A percentile compares a stretch with the other conserved stretches of the same genome.
phyloP scores from a whole-genome alignment of 2,113 vertebrate genomes.

The Proterorhinus semilunaris region DNA sequence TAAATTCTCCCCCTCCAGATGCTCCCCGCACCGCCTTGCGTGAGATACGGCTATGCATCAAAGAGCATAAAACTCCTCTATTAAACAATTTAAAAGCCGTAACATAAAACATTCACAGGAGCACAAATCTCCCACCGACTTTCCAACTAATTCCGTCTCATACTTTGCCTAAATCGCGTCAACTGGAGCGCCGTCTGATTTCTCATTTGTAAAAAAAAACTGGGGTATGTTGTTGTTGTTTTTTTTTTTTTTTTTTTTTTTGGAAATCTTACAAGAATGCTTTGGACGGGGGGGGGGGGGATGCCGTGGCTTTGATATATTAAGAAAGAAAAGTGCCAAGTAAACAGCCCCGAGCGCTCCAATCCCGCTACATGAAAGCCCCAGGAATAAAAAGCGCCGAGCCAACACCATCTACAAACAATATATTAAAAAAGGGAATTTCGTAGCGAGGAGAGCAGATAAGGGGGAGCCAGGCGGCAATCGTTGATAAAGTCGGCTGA shows the following conservation, averaged over 20 bases:
- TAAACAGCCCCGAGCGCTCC: slow-evolving; percentile 45
- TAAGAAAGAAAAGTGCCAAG: slow-evolving; percentile 18
- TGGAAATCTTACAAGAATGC: slow-evolving; percentile 25
- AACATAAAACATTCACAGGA: slow-evolving; percentile 1
- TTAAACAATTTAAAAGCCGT: not conserved
- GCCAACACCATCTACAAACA: slow-evolving; percentile 38
- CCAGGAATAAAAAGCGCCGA: slow-evolving; percentile 21
- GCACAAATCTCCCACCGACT: slow-evolving; percentile 2
- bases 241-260: no score
- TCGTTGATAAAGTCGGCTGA: not conserved
- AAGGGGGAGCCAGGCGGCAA: not conserved
- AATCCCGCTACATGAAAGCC: slow-evolving; percentile 36
- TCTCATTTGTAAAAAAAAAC: slow-evolving; percentile 6
- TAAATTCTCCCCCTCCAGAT: not conserved
- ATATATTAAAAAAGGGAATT: slow-evolving; percentile 28
- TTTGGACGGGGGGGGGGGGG: slow-evolving; percentile 27
- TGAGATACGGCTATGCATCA: not conserved
- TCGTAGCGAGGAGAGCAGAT: slow-evolving; percentile 22
- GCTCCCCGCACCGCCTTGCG: not conserved
- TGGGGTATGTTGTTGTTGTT: not conserved
- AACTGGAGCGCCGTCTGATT: slow-evolving; percentile 1
- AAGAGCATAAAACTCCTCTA: not conserved
- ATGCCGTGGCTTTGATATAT: slow-evolving; percentile 15
- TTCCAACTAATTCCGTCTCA: not conserved
- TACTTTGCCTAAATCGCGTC: not conserved